Evolutionary conservation across 2,888 invertebrate genomes (phyloP).

Genomic region (Apotomis capreana): DNA sequence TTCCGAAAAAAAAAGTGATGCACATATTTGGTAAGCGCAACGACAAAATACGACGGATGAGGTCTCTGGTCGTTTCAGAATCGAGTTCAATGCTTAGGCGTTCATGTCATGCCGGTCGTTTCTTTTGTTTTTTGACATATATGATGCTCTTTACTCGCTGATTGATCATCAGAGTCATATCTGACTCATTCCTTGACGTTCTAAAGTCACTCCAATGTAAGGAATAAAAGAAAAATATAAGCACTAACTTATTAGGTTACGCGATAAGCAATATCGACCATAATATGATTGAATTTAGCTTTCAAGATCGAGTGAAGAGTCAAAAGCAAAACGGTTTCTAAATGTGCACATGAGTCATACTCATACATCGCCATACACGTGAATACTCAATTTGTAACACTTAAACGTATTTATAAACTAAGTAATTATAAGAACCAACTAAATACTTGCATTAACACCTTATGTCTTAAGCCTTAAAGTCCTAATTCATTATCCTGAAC

Average conservation of each 20-base stretch:
- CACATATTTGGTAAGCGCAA: too few species aligned
- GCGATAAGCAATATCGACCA: neutral
- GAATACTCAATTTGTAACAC: conserved; percentile 42
- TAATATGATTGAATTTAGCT: conserved; percentile 1
- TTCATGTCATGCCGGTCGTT: neutral
- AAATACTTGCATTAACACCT: neutral
- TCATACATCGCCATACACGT: conserved; percentile 27
- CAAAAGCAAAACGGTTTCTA: conserved; percentile 1
- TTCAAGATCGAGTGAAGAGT: neutral
- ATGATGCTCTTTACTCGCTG: neutral
- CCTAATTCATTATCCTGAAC: neutral
- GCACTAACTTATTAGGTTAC: conserved; percentile 1
- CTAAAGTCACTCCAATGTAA: conserved; percentile 13
- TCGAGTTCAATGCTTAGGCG: too few species aligned
- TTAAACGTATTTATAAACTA: conserved; percentile 43
- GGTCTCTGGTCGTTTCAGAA: too few species aligned
- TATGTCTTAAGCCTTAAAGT: neutral
- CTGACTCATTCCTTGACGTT: conserved; percentile 13
- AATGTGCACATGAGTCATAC: conserved; percentile 36
- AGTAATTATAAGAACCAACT: conserved; percentile 26
- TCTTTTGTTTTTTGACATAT: conserved; percentile 6
- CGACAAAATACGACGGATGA: too few species aligned
- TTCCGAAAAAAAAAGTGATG: too few species aligned
- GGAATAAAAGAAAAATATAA: conserved; percentile 33
- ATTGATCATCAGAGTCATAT: conserved; percentile 5